Conservation (phyloP, 2,113 vertebrate species). For the Cichladusa arquata region DNA sequence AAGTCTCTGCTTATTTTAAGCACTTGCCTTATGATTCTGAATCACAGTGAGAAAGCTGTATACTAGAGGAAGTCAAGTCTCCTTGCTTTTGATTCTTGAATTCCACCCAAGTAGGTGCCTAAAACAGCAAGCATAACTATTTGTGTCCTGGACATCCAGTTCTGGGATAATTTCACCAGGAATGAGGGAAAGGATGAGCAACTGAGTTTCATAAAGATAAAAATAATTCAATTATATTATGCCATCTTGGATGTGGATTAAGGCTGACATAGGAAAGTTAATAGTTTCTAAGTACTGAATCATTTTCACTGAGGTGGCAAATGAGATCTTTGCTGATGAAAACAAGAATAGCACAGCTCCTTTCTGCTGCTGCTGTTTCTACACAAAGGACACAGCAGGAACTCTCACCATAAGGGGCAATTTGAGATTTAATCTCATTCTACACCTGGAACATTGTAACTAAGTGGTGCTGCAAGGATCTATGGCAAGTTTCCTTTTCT, state of each 20-base stretch:
- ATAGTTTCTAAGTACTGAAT: background rate
- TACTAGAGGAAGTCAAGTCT: background rate
- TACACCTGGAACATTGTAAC: background rate
- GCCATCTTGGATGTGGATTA: background rate
- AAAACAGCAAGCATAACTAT: background rate
- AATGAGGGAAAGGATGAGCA: background rate
- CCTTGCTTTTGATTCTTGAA: background rate
- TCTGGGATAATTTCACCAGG: background rate
- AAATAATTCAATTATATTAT: background rate
- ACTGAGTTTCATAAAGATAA: background rate
- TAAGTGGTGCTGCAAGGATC: background rate
- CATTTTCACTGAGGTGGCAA: background rate
- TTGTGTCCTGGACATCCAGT: background rate
- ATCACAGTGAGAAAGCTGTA: background rate
- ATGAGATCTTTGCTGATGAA: background rate
- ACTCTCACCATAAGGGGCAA: background rate
- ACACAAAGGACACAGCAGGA: background rate
- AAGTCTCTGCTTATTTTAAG: background rate
- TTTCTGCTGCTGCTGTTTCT: background rate
- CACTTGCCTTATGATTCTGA: slow-evolving; percentile 22
- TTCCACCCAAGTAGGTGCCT: background rate
- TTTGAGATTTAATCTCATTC: background rate
- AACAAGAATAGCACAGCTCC: background rate
- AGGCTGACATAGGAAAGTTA: background rate
- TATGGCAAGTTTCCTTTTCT: background rate